Evolutionary conservation across 64 coral and sea anemone genomes (phyloP).

Genomic region (Cladopsammia gracilis): DNA sequence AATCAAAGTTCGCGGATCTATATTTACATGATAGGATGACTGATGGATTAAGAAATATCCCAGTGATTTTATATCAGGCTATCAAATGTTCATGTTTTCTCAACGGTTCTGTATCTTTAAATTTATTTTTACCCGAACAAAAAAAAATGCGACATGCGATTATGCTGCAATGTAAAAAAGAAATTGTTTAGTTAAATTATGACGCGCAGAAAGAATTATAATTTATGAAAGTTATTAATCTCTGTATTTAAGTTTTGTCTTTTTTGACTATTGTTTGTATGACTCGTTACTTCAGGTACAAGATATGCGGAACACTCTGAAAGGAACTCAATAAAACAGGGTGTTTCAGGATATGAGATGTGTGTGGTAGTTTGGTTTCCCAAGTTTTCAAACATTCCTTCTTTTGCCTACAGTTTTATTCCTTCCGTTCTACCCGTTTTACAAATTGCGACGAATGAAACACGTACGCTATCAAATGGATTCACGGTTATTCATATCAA

Average conservation of each 20-base stretch:
- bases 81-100: slow-evolving; percentile 4
- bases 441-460: neutral
- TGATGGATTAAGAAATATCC: slow-evolving; percentile 29
- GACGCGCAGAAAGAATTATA: slow-evolving; percentile 40
- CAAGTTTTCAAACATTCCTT: slow-evolving; percentile 13
- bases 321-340: slow-evolving; percentile 44
- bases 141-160: slow-evolving; percentile 1
- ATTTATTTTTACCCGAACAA: neutral
- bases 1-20: slow-evolving; percentile 32
- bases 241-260: slow-evolving; percentile 56
- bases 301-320: slow-evolving; percentile 31
- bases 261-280: slow-evolving; percentile 32
- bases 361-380: slow-evolving; percentile 21
- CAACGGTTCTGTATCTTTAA: slow-evolving; percentile 20
- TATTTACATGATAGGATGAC: slow-evolving; percentile 46
- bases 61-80: neutral
- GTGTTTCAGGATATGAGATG: slow-evolving; percentile 56
- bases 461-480: neutral
- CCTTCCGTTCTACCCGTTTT: neutral
- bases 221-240: slow-evolving; percentile 50
- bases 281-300: slow-evolving; percentile 23
- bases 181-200: slow-evolving; percentile 62
- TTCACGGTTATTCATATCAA: neutral
- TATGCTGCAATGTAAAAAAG: slow-evolving; percentile 49
- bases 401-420: neutral